Percentiles rank a stretch among this genome's conserved stretches.
Conservation (phyloP, 1,140 invertebrate species). For the Parasteatoda tepidariorum region DNA sequence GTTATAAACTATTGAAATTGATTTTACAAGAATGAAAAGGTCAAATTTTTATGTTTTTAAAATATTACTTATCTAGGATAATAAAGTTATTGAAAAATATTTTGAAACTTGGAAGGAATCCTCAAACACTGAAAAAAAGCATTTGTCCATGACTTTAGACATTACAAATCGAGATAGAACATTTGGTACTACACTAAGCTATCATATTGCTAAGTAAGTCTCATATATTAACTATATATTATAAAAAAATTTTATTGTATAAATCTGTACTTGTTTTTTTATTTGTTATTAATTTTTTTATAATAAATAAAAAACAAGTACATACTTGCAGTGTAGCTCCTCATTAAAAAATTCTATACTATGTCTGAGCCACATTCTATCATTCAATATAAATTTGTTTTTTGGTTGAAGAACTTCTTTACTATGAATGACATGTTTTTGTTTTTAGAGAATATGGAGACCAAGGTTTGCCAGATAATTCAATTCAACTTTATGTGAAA, state of each 20-base stretch:
- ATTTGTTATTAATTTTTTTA: no score
- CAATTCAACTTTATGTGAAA: constrained; percentile 84
- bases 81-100: constrained; percentile 70
- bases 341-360: no score
- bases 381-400: not conserved
- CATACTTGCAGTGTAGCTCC: no score
- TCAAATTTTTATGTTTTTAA: not conserved
- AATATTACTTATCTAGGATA: not conserved
- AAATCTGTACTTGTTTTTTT: no score
- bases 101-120: not conserved
- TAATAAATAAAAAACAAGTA: no score
- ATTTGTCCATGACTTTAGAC: constrained; percentile 79
- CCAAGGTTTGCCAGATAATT: constrained; percentile 82
- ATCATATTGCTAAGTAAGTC: constrained; percentile 81
- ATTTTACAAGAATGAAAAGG: not conserved
- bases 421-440: not conserved
- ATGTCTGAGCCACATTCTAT: no score
- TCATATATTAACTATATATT: not conserved
- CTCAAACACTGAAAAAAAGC: constrained; percentile 62
- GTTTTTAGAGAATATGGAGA: constrained; percentile 82
- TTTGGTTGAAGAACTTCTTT: not conserved
- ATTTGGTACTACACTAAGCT: constrained; percentile 93
- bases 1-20: not conserved
- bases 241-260: no score
- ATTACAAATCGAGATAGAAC: constrained; percentile 93